These are phyloP conservation scores for Nomada lathburiana DNA, from an alignment of 2,888 invertebrate genomes.

Conservation along the genomic window DNA sequence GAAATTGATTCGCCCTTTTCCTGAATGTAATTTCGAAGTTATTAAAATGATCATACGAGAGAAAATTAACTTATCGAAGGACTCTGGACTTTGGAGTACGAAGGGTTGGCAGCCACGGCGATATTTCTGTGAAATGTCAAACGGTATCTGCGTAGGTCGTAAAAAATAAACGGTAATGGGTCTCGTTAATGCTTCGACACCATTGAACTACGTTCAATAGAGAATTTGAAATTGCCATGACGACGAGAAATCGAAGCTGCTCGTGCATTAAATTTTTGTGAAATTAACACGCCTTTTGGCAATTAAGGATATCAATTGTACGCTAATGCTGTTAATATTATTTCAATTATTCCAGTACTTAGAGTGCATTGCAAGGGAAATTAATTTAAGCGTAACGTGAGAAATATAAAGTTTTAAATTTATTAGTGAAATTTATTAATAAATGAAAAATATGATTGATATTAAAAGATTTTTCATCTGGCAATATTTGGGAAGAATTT, in stretches of 20 bases:
- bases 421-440: no score
- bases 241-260: not conserved
- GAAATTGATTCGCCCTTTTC: not conserved
- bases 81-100: not conserved
- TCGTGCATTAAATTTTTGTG: conserved; percentile 8
- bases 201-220: conserved; percentile 12
- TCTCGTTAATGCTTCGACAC: conserved; percentile 18
- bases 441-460: no score
- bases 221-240: not conserved
- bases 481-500: no score
- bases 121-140: conserved; percentile 45
- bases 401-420: no score
- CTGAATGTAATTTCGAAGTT: conserved; percentile 10
- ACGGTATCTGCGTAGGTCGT: conserved; percentile 19
- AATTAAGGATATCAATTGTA: not conserved
- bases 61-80: conserved; percentile 19
- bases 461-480: no score
- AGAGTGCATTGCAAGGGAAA: no score
- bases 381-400: no score
- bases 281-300: conserved; percentile 2
- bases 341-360: not conserved
- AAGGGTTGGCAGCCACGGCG: not conserved
- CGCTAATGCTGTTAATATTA: not conserved
- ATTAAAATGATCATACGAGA: conserved; percentile 7
- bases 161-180: conserved; percentile 25